phyloP scores from a whole-genome alignment of 2,888 invertebrate species.

The Nasonovia ribisnigri region DNA sequence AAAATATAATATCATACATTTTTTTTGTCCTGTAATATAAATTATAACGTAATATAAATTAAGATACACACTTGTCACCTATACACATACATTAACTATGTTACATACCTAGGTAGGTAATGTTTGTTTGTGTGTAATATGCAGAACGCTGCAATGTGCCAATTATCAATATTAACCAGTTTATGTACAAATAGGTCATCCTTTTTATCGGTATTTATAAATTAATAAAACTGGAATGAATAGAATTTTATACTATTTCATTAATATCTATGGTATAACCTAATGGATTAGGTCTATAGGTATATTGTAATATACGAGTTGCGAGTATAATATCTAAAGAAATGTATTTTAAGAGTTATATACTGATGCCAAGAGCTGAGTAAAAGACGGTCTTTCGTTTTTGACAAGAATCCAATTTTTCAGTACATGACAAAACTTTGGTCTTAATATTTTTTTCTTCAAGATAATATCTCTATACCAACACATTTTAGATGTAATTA shows the following conservation, averaged over 20 bases:
- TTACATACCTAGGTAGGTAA: too few species aligned
- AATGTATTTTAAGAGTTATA: slow-evolving; percentile 45
- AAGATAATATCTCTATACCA: not conserved
- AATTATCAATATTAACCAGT: not conserved
- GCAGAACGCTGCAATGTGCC: not conserved
- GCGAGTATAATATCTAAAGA: not conserved
- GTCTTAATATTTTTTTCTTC: not conserved
- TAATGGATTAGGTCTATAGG: not conserved
- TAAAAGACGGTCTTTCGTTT: slow-evolving; percentile 1
- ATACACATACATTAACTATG: too few species aligned
- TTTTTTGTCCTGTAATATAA: not conserved
- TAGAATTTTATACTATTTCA: not conserved
- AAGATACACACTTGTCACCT: not conserved
- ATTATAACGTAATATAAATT: slow-evolving; percentile 3
- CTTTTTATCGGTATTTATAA: not conserved
- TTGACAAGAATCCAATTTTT: slow-evolving; percentile 49
- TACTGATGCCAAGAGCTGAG: slow-evolving; percentile 28
- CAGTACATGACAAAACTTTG: not conserved
- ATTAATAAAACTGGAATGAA: not conserved
- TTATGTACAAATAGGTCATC: not conserved
- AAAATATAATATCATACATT: not conserved
- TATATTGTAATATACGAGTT: not conserved
- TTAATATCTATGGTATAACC: not conserved
- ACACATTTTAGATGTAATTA: not conserved
- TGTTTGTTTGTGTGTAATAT: not conserved